These are phyloP conservation scores for Drosophila repleta DNA, from an alignment of 1,140 invertebrate species.

Conservation along the genomic window DNA sequence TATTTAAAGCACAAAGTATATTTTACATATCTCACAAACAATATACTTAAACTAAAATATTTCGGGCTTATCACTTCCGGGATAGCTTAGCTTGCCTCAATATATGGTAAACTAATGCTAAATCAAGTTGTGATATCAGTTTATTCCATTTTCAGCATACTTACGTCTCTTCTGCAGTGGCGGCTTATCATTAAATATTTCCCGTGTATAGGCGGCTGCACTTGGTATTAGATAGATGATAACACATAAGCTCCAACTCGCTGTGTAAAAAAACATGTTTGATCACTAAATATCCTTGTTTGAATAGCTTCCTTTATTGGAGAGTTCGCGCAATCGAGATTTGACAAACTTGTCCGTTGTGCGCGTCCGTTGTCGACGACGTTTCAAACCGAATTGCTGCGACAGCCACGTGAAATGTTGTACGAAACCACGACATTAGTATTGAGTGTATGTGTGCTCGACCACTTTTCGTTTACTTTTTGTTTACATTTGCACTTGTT, in stretches of 20 bases:
- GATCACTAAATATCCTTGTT: slow-evolving; percentile 33
- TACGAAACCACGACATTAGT: slow-evolving; percentile 64
- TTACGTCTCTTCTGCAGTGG: slow-evolving; percentile 79
- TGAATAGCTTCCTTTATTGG: slow-evolving; percentile 12
- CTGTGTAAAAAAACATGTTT: slow-evolving; percentile 55
- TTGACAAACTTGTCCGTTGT: slow-evolving; percentile 31
- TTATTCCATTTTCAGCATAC: slow-evolving; percentile 23
- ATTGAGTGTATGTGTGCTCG: slow-evolving; percentile 29
- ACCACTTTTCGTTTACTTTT: slow-evolving; percentile 58
- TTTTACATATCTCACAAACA: too few relatives aligned
- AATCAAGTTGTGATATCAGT: background rate
- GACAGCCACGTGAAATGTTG: slow-evolving; percentile 53
- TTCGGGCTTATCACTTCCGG: too few relatives aligned
- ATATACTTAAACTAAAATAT: too few relatives aligned
- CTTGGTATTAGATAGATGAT: slow-evolving; percentile 32
- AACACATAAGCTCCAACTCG: slow-evolving; percentile 55
- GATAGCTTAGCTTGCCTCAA: background rate
- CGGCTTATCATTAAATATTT: slow-evolving; percentile 79
- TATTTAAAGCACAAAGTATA: background rate
- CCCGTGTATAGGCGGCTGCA: slow-evolving; percentile 62
- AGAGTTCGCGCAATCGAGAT: background rate
- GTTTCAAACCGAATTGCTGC: slow-evolving; percentile 59
- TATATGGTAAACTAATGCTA: background rate
- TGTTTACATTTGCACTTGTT: slow-evolving; percentile 37
- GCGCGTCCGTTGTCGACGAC: slow-evolving; percentile 56